Evolutionary conservation across 2,797 vertebrate species (phyloP).

Genomic region (Gymnothorax reevesii): DNA sequence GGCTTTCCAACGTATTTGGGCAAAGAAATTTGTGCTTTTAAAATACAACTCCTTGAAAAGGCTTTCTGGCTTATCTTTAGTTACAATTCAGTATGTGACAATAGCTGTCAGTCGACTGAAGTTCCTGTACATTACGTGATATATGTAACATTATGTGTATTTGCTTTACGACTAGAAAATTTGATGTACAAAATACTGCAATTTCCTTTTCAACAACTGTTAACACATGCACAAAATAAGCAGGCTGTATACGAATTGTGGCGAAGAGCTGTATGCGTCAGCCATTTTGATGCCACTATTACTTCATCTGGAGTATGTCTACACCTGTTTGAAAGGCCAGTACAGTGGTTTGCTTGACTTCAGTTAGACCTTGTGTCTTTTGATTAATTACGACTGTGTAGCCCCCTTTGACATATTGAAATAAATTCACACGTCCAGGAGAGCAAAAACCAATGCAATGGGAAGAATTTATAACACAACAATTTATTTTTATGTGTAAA

Average conservation of each 20-base stretch:
- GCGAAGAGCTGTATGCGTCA: background rate
- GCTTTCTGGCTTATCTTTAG: too few relatives aligned
- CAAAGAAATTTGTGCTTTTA: too few relatives aligned
- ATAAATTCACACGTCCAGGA: constrained; percentile 62
- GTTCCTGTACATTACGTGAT: background rate
- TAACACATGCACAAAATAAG: background rate
- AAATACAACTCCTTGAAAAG: too few relatives aligned
- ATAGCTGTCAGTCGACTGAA: too few relatives aligned
- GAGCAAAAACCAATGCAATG: constrained; percentile 52
- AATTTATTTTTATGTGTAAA: background rate
- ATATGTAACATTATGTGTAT: background rate
- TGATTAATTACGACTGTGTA: constrained; percentile 50
- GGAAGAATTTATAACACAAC: background rate
- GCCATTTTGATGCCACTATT: background rate
- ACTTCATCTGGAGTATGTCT: background rate
- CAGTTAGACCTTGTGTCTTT: constrained; percentile 60
- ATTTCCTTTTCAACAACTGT: background rate
- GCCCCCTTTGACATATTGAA: constrained; percentile 69
- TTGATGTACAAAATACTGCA: too few relatives aligned
- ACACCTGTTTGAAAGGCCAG: constrained; percentile 57
- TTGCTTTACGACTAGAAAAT: background rate
- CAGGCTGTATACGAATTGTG: constrained; percentile 39
- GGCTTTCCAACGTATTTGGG: too few relatives aligned
- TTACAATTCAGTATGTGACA: too few relatives aligned
- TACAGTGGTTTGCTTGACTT: constrained; percentile 69